phyloP scores from a whole-genome alignment of 92 coral and sea anemone genomes.

The Zoanthus gigantus region DNA sequence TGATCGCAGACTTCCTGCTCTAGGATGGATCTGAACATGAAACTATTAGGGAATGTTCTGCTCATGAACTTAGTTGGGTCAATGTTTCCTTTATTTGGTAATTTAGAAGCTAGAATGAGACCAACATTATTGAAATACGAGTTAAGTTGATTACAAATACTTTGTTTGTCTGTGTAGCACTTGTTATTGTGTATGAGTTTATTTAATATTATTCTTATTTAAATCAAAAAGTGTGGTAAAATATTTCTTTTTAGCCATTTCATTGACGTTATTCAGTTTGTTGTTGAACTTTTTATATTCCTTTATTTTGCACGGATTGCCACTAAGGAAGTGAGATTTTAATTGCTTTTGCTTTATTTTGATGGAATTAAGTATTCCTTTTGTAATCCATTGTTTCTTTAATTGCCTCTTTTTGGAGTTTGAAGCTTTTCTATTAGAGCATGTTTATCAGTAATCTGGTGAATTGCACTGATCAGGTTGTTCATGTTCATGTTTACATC shows the following conservation, averaged over 20 bases:
- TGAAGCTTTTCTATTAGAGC: background rate
- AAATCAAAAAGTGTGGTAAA: constrained; percentile 4
- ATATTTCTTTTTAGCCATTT: background rate
- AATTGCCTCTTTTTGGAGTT: background rate
- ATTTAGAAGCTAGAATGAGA: constrained; percentile 20
- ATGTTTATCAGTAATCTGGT: background rate
- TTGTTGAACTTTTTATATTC: constrained; percentile 11
- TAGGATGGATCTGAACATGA: constrained; percentile 12
- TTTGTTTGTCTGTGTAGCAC: background rate
- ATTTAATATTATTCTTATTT: background rate
- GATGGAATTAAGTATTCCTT: background rate
- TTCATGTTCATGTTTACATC: background rate
- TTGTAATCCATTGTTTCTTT: background rate
- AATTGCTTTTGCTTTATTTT: background rate
- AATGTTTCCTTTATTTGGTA: constrained; percentile 9
- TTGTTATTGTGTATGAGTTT: background rate
- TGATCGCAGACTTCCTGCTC: constrained; percentile 20
- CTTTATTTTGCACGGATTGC: background rate
- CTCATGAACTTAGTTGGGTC: background rate
- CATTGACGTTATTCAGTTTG: constrained; percentile 11
- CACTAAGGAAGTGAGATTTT: background rate
- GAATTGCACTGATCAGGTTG: background rate
- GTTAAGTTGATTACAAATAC: background rate
- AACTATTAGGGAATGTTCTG: constrained; percentile 8
- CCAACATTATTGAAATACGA: constrained; percentile 2